Base-by-base conservation (phyloP, 2,797 vertebrate genomes). In the Chromobotia macracanthus region DNA sequence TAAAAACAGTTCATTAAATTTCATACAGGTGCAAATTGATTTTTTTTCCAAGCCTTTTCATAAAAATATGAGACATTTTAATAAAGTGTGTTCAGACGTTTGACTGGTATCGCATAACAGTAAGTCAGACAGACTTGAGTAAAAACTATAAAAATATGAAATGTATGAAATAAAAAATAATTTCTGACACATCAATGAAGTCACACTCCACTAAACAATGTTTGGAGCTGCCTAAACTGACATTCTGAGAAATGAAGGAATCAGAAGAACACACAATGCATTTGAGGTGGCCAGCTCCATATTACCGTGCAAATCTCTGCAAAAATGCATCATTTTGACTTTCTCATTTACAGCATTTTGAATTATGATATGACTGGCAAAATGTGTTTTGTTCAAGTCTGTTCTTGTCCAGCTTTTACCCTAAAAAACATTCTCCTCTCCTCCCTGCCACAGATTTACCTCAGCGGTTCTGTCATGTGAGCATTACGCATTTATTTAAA, bases 361-460 rank as follows among this genome's bases (percentile, higher is more conserved):
- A 79, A 18, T 60, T 61, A n/a, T n/a, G n/a, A 78, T 74, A 63
- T 53, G 13, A 53, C 21, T 19, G 21, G 35, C n/a, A 51, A 41
- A 67, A n/a, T 58, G 18, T 13, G 25, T 15, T 68, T 51, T 46
- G 21, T 75, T 61, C 61, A 77, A 58, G 61, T 25, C 60, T 71
- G 70, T 19, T 66, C 55, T 38, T 66, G 70, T 75, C 70, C 61
- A 60, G 63, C 63, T 25, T 60, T 6, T 50, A 71, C 25, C 21
- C 56, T 46, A 41, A 55, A 46, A 44, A 44, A 60, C 41, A 11
- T 65, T 51, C 6, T 67, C 44, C 35, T 63, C 23, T 58, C 31
- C n/a, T n/a, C 19, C 56, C n/a, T 63, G n/a, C 48, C 25, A 65
- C 44, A 69, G 66, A 81, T 55, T 72, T 77, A 66, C 8, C 35